These are phyloP conservation scores for Dicerorhinus sumatrensis DNA, from an alignment of 2,113 vertebrate species.

Conservation along the genomic window DNA sequence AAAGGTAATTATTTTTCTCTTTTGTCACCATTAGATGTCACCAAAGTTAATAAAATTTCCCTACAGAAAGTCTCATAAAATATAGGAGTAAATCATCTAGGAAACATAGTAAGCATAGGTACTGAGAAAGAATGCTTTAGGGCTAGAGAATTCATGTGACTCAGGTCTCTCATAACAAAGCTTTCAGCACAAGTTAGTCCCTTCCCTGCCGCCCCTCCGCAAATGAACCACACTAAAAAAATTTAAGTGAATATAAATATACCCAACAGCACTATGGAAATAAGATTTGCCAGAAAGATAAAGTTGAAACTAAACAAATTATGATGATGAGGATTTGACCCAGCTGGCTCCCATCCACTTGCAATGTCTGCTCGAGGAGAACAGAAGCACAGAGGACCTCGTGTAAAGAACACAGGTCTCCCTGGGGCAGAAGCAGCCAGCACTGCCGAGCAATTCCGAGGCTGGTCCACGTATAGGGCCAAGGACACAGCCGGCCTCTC, in stretches of 20 bases:
- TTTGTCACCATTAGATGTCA: conserved; percentile 56
- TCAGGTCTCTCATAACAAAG: neutral
- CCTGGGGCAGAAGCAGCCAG: neutral
- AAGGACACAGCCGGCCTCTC: rapidly evolving
- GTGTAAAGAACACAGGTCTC: rapidly evolving
- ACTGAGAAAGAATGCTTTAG: rapidly evolving
- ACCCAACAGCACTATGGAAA: no score
- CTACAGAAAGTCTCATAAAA: neutral
- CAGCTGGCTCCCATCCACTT: rapidly evolving
- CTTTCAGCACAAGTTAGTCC: neutral
- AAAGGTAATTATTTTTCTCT: neutral
- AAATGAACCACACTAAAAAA: rapidly evolving
- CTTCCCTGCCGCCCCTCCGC: no score
- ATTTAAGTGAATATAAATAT: rapidly evolving
- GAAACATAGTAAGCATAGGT: neutral
- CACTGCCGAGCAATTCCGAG: neutral
- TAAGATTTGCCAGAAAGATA: no score
- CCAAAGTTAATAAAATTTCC: conserved; percentile 30
- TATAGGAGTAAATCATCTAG: neutral
- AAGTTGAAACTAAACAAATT: rapidly evolving
- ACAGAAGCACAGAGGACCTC: rapidly evolving
- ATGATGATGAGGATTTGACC: rapidly evolving
- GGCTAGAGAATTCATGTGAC: rapidly evolving
- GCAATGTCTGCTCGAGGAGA: rapidly evolving
- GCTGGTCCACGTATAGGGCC: rapidly evolving